Percentiles rank a stretch among this genome's conserved stretches.
These are phyloP conservation scores for Phyllostomus hastatus DNA, from an alignment of 2,113 vertebrate genomes.

Conservation along the genomic window DNA sequence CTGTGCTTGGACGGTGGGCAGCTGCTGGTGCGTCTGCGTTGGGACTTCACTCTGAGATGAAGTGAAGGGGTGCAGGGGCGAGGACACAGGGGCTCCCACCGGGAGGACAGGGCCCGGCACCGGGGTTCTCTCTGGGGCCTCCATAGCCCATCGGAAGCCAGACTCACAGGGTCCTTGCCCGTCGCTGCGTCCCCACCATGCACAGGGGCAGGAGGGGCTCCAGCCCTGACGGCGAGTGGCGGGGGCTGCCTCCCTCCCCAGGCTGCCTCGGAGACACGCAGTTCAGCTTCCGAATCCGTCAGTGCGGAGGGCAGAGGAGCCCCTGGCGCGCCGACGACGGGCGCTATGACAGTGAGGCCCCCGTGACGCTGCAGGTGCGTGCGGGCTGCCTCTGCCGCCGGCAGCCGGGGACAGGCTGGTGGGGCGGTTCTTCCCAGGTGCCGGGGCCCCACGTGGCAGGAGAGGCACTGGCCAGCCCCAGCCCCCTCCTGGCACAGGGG, in stretches of 20 bases:
- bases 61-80: not conserved
- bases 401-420: not conserved
- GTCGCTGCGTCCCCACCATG: not conserved
- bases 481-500: not conserved
- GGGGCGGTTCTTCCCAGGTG: rapidly evolving
- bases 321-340: slow-evolving; percentile 71
- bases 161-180: not conserved
- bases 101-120: not conserved
- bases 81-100: not conserved
- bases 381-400: not conserved
- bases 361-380: slow-evolving; percentile 86
- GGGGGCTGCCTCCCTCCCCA: slow-evolving; percentile 63
- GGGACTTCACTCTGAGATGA: not conserved
- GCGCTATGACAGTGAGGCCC: slow-evolving; percentile 83
- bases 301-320: slow-evolving; percentile 85
- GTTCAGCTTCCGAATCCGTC: slow-evolving; percentile 95
- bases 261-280: slow-evolving; percentile 96
- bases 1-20: rapidly evolving
- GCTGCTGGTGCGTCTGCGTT: not conserved
- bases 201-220: not conserved
- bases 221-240: rapidly evolving
- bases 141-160: not conserved
- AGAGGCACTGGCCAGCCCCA: not conserved
- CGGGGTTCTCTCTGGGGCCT: not conserved
- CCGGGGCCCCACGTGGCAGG: no score